Conservation (phyloP, 2,888 invertebrate species). For the Scrobipalpa costella region DNA sequence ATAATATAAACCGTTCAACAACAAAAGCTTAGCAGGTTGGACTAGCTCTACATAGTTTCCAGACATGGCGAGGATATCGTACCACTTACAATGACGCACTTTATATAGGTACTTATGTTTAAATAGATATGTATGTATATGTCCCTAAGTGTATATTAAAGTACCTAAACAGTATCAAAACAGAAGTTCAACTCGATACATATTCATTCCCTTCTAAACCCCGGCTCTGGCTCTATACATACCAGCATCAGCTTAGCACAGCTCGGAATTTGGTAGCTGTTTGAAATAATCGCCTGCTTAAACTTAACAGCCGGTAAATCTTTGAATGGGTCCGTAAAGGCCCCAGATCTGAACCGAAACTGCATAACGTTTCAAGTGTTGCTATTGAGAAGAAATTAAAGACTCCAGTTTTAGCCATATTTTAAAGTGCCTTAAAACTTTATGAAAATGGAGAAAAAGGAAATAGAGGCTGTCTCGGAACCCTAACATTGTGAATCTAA, state of each 20-base stretch:
- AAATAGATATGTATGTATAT: not conserved
- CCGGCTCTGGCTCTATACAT: not conserved
- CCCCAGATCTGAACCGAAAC: slow-evolving; percentile 19
- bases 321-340: slow-evolving; percentile 6
- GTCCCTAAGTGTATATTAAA: not conserved
- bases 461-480: too few species aligned
- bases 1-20: too few species aligned
- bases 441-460: too few species aligned
- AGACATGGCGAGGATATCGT: too few species aligned
- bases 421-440: too few species aligned
- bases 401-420: too few species aligned
- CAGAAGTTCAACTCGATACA: not conserved
- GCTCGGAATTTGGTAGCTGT: slow-evolving; percentile 20
- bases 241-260: not conserved
- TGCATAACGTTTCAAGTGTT: slow-evolving; percentile 5
- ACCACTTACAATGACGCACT: too few species aligned
- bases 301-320: slow-evolving; percentile 25
- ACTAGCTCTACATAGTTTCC: too few species aligned
- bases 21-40: too few species aligned
- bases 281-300: slow-evolving; percentile 17
- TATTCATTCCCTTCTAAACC: slow-evolving; percentile 4
- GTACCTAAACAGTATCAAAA: too few species aligned
- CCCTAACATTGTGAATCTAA: too few species aligned
- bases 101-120: not conserved
- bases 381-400: not conserved